Evolutionary conservation across 2,113 vertebrate species (phyloP), one percentile per base, ranked within the genome.

Genomic region (Tonatia bakeri): DNA sequence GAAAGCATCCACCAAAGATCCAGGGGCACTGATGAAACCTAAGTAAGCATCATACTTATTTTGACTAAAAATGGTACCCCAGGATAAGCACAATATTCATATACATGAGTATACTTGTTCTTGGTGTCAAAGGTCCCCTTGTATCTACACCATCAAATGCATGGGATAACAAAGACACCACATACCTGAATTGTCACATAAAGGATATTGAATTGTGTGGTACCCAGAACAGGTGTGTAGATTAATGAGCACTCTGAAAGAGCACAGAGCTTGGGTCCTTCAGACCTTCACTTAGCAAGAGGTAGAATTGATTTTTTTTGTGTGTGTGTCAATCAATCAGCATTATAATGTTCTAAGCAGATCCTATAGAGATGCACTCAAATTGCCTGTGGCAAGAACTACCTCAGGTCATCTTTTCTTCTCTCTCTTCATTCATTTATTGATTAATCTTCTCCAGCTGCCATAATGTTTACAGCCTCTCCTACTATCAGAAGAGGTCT

Each of bases 381-480:
- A 61, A 54, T 43, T 4, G 8, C 38, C 20, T 33, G 56, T 4
- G 64, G 16, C 47, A 38, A 5, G 36, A 59, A 52, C 61, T 26
- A 7, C 43, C 26, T 16, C 17, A 40, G 43, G 28, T 10, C 10
- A 31, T 19, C 52, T 82, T 56, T 81, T 83, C 31, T 70, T 87
- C 28, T 31, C 28, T 3, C 40, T 50, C 52, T 47, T 47, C 26
- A 33, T 38, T 61, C 47, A 45, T 64, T 89, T 64, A 69, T 73
- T 77, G 79, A 24, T 86, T 89, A 73, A 64, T 65, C 43, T 92
- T 94, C 17, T 61, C 50, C 10, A 93, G 77, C 9, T 79, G 20
- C 67, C 54, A 77, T 38, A 14, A 85, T 45, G 33, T 50, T 84
- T 76, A 67, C 94, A 95, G 17, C 9, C 7, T 22, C 85, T 91